Evolutionary conservation across 1,140 invertebrate species (phyloP), one percentile per base, ranked within the genome.

Genomic region (Ruditapes philippinarum): DNA sequence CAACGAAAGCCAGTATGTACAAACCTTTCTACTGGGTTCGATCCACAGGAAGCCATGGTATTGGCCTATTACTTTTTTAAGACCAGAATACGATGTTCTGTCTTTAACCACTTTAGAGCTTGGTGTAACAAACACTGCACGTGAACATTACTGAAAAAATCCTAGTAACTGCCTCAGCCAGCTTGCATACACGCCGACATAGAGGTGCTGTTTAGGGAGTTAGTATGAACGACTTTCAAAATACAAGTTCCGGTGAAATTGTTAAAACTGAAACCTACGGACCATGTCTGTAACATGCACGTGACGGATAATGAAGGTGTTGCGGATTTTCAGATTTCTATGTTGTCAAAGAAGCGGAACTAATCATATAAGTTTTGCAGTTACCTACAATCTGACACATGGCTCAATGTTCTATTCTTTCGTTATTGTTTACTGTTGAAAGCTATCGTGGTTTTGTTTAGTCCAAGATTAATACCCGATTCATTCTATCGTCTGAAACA

Each of bases 211-310:
- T 28, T 86, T 36, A 25, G 84, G 14, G 84, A 86, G 31, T 51
- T 86, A 1, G 70, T 86, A 76, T 86, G 73, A 86, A 86, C 36
- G 73, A 86, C 28, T 86, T 76, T 74, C 70, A 86, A 40, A 86
- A 86, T 38, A 86, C 28, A 40, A 74, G 19, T 7, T 36, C 49
- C 9, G 73, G 84, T 12, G 57, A 38, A 38, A 73, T 73, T 17
- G 54, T 70, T 28, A 60, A 60, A 84, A 40, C 40, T 84, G 11
- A 38, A 38, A n/a, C 62, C 81, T n/a, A 57, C 81, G 14, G 84
- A 86, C 22, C 74, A 31, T 86, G 73, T 86, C 12, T 86, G 84
- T 65, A 86, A 86, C 84, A 40, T 76, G 49, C 73, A 86, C 40
- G 57, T 86, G 14, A 17, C 25, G 36, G 40, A 86, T 31, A 31